Evolutionary conservation across 2,113 vertebrate genomes (phyloP).

Genomic region (Chlorodrepanis virens): DNA sequence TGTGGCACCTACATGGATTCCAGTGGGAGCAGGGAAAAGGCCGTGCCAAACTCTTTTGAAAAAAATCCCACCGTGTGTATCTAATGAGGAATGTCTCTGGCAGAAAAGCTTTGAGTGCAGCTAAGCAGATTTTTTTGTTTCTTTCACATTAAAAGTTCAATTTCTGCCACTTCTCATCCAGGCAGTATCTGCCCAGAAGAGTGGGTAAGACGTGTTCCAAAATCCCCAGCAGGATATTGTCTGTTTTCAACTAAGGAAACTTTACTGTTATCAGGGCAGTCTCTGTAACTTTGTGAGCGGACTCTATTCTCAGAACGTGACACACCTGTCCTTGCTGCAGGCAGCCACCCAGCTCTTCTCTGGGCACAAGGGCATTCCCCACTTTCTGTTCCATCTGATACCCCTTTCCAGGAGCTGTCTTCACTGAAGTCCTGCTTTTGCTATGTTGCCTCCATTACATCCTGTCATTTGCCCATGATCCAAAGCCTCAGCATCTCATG

Average conservation of each 20-base stretch:
- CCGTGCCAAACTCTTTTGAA: slow-evolving; percentile 17
- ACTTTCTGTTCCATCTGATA: neutral
- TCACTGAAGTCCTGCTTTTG: neutral
- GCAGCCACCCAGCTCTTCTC: neutral
- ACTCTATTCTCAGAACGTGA: neutral
- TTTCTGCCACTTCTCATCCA: neutral
- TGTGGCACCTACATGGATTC: slow-evolving; percentile 31
- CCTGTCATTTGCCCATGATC: neutral
- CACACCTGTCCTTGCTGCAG: neutral
- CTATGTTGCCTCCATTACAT: neutral
- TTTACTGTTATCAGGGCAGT: neutral
- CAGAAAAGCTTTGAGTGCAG: neutral
- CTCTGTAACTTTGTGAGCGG: neutral
- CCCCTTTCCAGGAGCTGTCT: neutral
- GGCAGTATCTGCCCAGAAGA: neutral
- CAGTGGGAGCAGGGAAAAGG: slow-evolving; percentile 6
- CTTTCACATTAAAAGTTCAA: slow-evolving; percentile 8
- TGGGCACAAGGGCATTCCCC: neutral
- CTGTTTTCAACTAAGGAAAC: neutral
- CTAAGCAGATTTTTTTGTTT: slow-evolving; percentile 8
- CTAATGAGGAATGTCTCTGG: slow-evolving; percentile 43
- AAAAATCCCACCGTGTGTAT: slow-evolving; percentile 22
- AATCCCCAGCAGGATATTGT: neutral
- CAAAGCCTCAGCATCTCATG: neutral
- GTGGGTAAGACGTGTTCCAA: neutral